Evolutionary conservation across 2,113 vertebrate genomes (phyloP).

Genomic region (Odocoileus virginianus): DNA sequence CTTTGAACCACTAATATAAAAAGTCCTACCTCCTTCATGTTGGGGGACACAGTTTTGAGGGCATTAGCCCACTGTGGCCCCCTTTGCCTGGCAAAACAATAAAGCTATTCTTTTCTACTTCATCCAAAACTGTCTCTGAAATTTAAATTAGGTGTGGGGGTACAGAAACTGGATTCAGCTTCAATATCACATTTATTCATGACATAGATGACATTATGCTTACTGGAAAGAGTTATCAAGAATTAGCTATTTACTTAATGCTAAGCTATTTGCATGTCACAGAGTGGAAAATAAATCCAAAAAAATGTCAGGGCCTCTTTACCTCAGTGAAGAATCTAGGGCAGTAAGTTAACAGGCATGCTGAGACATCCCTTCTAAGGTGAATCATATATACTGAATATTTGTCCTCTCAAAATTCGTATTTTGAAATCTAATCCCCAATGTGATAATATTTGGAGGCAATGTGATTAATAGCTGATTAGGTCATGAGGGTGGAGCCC

Average conservation of each 20-base stretch:
- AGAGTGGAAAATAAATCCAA: background rate
- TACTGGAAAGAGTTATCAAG: background rate
- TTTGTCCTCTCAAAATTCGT: background rate
- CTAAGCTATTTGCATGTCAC: background rate
- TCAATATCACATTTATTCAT: background rate
- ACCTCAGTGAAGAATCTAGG: background rate
- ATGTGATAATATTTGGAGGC: background rate
- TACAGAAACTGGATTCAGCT: background rate
- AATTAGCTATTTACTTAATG: background rate
- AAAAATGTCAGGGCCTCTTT: background rate
- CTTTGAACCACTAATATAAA: background rate
- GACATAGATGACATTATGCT: background rate
- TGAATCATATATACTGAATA: background rate
- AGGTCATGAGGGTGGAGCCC: background rate
- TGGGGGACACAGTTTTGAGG: background rate
- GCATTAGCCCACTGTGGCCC: background rate
- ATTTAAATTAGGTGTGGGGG: background rate
- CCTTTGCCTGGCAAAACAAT: background rate
- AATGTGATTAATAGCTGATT: background rate
- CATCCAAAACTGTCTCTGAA: background rate
- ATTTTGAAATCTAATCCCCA: background rate
- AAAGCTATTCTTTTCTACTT: background rate
- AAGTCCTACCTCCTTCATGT: background rate
- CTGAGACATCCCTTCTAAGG: background rate
- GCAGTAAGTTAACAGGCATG: background rate